Conservation (phyloP, 2,113 vertebrate genomes). For the Puntigrus tetrazona region DNA sequence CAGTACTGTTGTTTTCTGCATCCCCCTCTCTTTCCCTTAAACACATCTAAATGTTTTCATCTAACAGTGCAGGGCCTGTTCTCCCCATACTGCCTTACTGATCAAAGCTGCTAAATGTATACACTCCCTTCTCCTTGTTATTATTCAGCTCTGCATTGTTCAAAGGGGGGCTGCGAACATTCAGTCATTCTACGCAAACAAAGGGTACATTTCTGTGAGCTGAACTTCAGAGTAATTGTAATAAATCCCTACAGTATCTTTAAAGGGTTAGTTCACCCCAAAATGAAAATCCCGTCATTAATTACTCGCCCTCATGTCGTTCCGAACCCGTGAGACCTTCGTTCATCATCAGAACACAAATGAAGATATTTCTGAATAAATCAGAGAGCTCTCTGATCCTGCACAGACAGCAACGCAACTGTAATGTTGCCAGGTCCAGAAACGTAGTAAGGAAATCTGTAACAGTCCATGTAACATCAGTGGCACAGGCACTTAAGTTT, state of each 20-base stretch:
- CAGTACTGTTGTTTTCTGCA: not conserved
- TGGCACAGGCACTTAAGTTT: no score
- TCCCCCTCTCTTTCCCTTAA: not conserved
- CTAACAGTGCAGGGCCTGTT: not conserved
- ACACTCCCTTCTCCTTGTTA: not conserved
- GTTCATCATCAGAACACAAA: no score
- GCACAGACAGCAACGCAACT: no score
- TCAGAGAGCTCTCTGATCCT: no score
- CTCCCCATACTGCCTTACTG: not conserved
- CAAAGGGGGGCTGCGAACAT: not conserved
- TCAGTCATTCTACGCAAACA: not conserved
- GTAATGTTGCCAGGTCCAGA: no score
- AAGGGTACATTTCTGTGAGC: not conserved
- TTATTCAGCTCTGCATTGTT: not conserved
- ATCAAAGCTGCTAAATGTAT: conserved; percentile 14
- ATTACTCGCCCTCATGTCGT: no score
- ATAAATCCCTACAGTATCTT: not conserved
- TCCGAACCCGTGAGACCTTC: no score
- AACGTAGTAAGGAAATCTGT: no score
- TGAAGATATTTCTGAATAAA: no score
- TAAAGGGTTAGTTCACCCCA: no score
- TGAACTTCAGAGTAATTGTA: not conserved
- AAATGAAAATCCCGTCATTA: no score
- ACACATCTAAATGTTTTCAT: conserved; percentile 6
- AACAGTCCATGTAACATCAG: no score